A percentile compares a stretch with the other conserved stretches of the same genome.
Evolutionary conservation across 2,797 vertebrate species (phyloP).

Genomic region (Paramormyrops hopkinsi): DNA sequence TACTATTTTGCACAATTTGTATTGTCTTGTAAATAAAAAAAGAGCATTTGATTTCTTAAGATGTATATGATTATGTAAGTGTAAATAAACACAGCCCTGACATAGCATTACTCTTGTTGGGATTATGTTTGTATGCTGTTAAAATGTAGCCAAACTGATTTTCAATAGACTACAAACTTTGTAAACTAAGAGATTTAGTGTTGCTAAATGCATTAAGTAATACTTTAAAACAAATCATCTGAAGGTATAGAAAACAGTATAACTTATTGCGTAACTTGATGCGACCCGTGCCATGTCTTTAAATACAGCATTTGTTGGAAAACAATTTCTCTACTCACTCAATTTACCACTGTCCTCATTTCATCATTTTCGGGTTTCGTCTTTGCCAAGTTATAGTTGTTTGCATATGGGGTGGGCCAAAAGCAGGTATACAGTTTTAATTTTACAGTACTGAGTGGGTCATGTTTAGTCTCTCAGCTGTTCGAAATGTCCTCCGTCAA

Average conservation of each 20-base stretch:
- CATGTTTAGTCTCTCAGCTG: neutral
- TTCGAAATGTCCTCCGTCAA: neutral
- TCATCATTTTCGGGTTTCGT: neutral
- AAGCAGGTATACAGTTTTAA: neutral
- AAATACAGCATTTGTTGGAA: neutral
- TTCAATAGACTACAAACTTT: neutral
- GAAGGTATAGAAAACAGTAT: neutral
- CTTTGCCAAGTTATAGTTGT: neutral
- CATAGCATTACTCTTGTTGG: conserved; percentile 14
- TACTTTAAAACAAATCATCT: neutral
- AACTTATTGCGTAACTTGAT: neutral
- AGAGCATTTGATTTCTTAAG: conserved; percentile 45
- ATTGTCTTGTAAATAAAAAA: conserved; percentile 54
- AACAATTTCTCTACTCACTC: neutral
- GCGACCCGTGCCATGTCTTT: neutral
- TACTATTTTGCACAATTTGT: conserved; percentile 60
- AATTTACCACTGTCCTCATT: neutral
- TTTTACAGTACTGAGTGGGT: neutral
- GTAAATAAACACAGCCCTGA: conserved; percentile 53
- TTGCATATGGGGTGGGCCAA: neutral
- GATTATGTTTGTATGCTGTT: conserved; percentile 1
- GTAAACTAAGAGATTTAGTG: neutral
- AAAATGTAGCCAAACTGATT: neutral
- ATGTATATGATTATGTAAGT: conserved; percentile 47
- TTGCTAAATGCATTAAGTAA: neutral